These are phyloP conservation scores for Hyaena hyaena DNA, from an alignment of 2,113 vertebrate genomes.

Conservation along the genomic window DNA sequence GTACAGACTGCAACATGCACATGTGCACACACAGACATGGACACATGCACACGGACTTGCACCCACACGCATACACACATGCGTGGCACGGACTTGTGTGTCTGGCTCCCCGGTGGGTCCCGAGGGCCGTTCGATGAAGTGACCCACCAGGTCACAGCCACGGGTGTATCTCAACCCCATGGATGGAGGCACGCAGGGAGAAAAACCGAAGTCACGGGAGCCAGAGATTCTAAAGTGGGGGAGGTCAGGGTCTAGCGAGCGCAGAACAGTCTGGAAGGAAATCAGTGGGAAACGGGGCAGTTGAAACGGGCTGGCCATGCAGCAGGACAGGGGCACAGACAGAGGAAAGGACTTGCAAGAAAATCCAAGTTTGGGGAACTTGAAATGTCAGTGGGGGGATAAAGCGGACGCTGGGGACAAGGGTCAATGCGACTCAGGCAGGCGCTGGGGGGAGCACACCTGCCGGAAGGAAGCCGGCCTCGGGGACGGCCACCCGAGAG, in stretches of 20 bases:
- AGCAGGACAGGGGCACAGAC: background rate
- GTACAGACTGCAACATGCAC: background rate
- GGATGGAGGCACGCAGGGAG: accelerated
- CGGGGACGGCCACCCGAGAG: no score
- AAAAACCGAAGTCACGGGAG: background rate
- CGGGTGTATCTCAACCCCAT: background rate
- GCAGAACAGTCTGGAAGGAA: background rate
- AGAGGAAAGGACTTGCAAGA: background rate
- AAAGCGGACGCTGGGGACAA: accelerated
- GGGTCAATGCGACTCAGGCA: background rate
- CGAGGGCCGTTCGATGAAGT: background rate
- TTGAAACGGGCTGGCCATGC: background rate
- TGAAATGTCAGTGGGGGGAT: accelerated
- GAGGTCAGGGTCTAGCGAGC: background rate
- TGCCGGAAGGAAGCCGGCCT: background rate
- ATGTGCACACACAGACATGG: accelerated
- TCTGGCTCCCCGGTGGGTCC: background rate
- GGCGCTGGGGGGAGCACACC: background rate
- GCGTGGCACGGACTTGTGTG: background rate
- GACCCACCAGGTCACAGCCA: background rate
- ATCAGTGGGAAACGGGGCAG: background rate
- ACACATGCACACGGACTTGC: no score
- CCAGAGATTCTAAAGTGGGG: background rate
- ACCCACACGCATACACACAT: background rate
- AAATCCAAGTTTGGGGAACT: no score